Percentiles rank a stretch among this genome's conserved stretches.
phyloP scores from a whole-genome alignment of 2,888 invertebrate genomes.

The Drosophila rellima region DNA sequence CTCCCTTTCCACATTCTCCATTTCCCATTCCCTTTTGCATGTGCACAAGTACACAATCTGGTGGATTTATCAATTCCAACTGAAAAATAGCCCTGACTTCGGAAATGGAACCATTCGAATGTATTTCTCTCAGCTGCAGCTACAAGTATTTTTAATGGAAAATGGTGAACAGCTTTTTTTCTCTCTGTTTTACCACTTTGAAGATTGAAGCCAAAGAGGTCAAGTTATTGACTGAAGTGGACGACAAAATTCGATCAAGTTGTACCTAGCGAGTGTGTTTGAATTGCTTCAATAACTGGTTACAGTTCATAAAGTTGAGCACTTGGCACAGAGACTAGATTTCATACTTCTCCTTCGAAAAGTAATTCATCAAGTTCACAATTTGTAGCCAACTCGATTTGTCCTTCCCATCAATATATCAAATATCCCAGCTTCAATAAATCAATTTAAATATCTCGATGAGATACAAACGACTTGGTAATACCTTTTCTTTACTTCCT shows the following conservation, averaged over 20 bases:
- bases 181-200: conserved; percentile 2
- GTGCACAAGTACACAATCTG: conserved; percentile 44
- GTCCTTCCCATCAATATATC: conserved; percentile 30
- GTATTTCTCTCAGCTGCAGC: conserved; percentile 10
- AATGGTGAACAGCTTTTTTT: conserved; percentile 16
- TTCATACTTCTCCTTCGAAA: not conserved
- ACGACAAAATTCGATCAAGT: conserved; percentile 28
- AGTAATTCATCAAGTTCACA: conserved; percentile 24
- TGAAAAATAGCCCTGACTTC: conserved; percentile 65
- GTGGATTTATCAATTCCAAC: conserved; percentile 65
- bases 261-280: conserved; percentile 3
- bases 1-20: not conserved
- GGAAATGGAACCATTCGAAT: conserved; percentile 60
- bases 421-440: conserved; percentile 21
- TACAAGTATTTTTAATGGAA: conserved; percentile 30
- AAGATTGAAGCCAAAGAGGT: conserved; percentile 37
- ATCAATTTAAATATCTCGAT: conserved; percentile 3
- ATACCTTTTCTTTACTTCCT: not conserved
- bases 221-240: conserved; percentile 38
- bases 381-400: conserved; percentile 24
- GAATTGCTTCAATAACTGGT: conserved; percentile 10
- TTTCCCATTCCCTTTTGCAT: conserved; percentile 3
- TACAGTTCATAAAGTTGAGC: conserved; percentile 14
- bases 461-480: not conserved
- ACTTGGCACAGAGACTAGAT: not conserved